phyloP scores from a whole-genome alignment of 2,113 vertebrate species.

The Entosphenus tridentatus region DNA sequence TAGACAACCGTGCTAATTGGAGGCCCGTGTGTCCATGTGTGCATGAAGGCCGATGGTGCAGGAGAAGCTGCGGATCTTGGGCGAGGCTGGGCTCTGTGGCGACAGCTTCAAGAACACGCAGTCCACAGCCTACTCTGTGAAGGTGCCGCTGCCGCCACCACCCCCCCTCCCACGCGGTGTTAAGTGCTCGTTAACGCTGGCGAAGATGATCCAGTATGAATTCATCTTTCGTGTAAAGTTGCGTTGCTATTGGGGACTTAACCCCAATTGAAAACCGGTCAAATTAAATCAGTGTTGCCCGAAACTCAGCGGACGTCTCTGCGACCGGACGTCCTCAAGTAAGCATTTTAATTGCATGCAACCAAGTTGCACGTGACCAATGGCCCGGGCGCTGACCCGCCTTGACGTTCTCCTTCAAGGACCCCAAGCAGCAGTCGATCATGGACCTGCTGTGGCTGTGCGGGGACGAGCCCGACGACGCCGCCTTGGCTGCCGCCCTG shows the following conservation, averaged over 20 bases:
- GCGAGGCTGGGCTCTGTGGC: conserved; percentile 72
- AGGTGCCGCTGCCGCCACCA: conserved; percentile 26
- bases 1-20: too few relatives aligned
- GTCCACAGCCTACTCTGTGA: conserved; percentile 35
- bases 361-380: neutral
- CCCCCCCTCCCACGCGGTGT: neutral
- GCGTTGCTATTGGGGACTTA: too few relatives aligned
- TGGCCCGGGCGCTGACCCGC: neutral
- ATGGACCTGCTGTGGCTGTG: conserved; percentile 53
- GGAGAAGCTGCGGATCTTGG: conserved; percentile 64
- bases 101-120: conserved; percentile 45
- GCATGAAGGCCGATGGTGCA: conserved; percentile 65
- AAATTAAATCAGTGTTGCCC: too few relatives aligned
- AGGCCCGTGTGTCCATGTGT: too few relatives aligned
- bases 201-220: too few relatives aligned
- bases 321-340: too few relatives aligned
- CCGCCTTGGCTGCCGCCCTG: conserved; percentile 9
- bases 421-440: conserved; percentile 39
- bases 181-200: too few relatives aligned
- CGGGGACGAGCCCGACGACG: conserved; percentile 18
- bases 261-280: too few relatives aligned
- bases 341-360: too few relatives aligned
- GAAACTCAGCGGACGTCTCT: too few relatives aligned
- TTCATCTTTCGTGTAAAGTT: too few relatives aligned
- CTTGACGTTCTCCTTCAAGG: conserved; percentile 14